Conservation (phyloP, 2,797 vertebrate species). For the Hephaestus fuliginosus region DNA sequence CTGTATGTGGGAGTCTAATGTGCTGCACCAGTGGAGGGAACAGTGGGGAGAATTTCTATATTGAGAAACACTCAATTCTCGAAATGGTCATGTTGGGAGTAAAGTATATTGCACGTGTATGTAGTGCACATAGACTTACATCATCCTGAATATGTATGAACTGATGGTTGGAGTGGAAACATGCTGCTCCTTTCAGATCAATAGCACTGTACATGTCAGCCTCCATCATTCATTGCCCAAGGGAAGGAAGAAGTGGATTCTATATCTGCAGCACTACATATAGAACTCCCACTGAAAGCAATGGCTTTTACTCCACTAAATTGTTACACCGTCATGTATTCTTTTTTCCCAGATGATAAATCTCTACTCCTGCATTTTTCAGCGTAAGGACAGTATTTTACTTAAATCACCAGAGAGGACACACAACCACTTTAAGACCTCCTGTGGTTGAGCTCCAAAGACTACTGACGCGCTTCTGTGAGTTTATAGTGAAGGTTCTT, state of each 20-base stretch:
- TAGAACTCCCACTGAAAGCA: not conserved
- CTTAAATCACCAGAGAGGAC: not conserved
- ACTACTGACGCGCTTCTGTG: constrained; percentile 1
- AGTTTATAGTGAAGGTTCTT: not conserved
- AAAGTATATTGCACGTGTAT: not conserved
- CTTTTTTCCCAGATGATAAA: not conserved
- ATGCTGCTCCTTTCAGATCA: constrained; percentile 16
- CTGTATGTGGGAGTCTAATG: not conserved
- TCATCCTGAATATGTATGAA: constrained; percentile 5
- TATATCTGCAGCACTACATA: not conserved
- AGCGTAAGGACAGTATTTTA: not conserved
- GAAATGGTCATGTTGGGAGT: not conserved
- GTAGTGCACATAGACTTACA: not conserved
- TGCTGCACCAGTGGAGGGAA: not conserved
- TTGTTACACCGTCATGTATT: not conserved
- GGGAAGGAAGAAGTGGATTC: constrained; percentile 1
- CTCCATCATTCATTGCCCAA: not conserved
- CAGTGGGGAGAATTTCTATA: not conserved
- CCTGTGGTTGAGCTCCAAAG: constrained; percentile 11
- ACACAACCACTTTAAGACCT: not conserved
- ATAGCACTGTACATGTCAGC: constrained; percentile 8
- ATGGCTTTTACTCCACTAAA: not conserved
- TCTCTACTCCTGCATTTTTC: constrained; percentile 11
- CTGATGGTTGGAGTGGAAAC: not conserved
- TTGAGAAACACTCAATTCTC: not conserved